Evolutionary conservation across 2,797 vertebrate species (phyloP).

Genomic region (Denticeps clupeoides): DNA sequence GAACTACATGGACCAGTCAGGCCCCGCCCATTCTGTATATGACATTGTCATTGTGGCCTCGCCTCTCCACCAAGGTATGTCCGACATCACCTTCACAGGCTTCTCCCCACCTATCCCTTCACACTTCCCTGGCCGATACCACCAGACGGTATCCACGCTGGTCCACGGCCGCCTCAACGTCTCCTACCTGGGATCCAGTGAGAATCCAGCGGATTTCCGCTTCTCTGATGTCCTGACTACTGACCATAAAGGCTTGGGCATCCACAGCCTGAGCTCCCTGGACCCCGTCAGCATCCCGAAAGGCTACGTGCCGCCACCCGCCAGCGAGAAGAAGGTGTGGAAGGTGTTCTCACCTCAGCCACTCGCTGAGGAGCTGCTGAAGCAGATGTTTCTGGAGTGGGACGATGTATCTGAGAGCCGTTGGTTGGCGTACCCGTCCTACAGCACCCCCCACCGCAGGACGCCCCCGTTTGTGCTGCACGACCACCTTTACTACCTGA

Average conservation of each 20-base stretch:
- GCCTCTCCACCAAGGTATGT: slow-evolving; percentile 65
- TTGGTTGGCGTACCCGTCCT: slow-evolving; percentile 78
- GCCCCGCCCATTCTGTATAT: slow-evolving; percentile 60
- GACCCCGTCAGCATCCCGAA: slow-evolving; percentile 51
- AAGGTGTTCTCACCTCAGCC: slow-evolving; percentile 68
- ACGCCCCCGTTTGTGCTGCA: slow-evolving; percentile 74
- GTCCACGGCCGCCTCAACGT: slow-evolving; percentile 74
- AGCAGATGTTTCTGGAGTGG: slow-evolving; percentile 66
- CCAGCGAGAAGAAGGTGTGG: slow-evolving; percentile 60
- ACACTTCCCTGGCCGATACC: slow-evolving; percentile 59
- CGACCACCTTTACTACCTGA: slow-evolving; percentile 75
- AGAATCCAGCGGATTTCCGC: slow-evolving; percentile 42
- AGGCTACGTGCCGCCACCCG: slow-evolving; percentile 39
- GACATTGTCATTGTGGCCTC: slow-evolving; percentile 80
- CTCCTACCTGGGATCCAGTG: slow-evolving; percentile 61
- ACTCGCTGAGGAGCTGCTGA: slow-evolving; percentile 65
- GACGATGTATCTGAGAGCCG: slow-evolving; percentile 54
- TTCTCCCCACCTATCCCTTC: slow-evolving; percentile 67
- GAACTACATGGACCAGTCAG: slow-evolving; percentile 59
- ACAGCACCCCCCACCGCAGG: slow-evolving; percentile 55
- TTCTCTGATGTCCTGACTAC: slow-evolving; percentile 62
- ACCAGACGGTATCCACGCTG: slow-evolving; percentile 69
- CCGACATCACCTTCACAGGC: slow-evolving; percentile 71
- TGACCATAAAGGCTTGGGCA: slow-evolving; percentile 52
- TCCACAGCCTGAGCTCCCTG: slow-evolving; percentile 61